Evolutionary conservation across 2,888 invertebrate genomes (phyloP).

Genomic region (Invenusta paracnida): DNA sequence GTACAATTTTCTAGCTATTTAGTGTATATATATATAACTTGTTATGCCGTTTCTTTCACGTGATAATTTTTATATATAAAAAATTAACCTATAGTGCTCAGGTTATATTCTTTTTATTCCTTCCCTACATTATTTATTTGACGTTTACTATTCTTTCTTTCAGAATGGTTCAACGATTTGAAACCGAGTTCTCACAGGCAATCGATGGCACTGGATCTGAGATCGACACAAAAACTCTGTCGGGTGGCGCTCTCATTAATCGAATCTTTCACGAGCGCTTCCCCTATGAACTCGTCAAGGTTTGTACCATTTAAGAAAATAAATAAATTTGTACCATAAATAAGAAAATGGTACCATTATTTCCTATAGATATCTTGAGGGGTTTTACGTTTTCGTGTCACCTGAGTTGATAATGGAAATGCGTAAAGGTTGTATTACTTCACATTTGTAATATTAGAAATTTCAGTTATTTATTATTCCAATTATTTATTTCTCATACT

Average conservation of each 20-base stretch:
- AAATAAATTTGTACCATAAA: constrained; percentile 66
- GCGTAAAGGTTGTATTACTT: too few relatives aligned
- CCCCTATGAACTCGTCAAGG: constrained; percentile 67
- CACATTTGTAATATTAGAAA: too few relatives aligned
- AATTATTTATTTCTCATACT: too few relatives aligned
- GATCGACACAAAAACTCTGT: constrained; percentile 91
- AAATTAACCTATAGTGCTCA: too few relatives aligned
- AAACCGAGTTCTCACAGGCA: constrained; percentile 92
- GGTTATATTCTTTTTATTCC: too few relatives aligned
- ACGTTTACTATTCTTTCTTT: background rate
- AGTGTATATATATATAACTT: too few relatives aligned
- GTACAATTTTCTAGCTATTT: too few relatives aligned
- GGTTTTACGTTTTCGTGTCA: constrained; percentile 96
- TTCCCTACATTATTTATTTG: background rate
- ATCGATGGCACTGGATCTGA: constrained; percentile 96
- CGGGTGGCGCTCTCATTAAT: constrained; percentile 98
- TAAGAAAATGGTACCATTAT: constrained; percentile 98
- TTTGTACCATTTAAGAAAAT: constrained; percentile 45
- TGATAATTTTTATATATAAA: too few relatives aligned
- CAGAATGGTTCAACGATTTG: constrained; percentile 96
- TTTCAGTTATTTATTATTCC: too few relatives aligned
- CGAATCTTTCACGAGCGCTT: constrained; percentile 96
- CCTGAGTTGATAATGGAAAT: too few relatives aligned
- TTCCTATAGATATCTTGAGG: constrained; percentile 92
- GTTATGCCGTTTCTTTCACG: too few relatives aligned